Conservation (phyloP, 2,113 vertebrate genomes). For the Callaeas wilsoni region DNA sequence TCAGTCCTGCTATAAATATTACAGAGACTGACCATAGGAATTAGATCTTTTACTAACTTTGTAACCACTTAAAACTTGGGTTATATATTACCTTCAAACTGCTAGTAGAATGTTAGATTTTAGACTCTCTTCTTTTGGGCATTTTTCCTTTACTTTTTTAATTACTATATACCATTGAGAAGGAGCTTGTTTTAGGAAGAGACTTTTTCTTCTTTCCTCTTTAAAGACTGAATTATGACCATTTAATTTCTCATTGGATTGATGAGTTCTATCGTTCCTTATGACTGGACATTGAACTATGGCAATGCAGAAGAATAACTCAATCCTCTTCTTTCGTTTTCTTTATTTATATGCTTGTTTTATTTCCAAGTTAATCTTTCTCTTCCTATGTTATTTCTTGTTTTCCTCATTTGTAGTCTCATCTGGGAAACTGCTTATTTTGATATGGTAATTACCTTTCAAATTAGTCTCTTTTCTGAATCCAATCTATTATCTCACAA, state of each 20-base stretch:
- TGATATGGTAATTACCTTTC: background rate
- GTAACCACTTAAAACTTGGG: background rate
- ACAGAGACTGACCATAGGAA: background rate
- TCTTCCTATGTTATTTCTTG: background rate
- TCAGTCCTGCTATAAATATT: background rate
- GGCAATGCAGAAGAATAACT: background rate
- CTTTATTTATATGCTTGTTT: background rate
- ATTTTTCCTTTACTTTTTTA: background rate
- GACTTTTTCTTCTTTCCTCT: background rate
- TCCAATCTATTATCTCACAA: background rate
- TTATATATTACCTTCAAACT: background rate
- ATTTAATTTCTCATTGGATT: background rate
- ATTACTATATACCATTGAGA: background rate
- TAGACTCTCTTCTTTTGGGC: background rate
- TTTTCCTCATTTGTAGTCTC: background rate
- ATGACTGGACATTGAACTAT: background rate
- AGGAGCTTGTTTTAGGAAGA: background rate
- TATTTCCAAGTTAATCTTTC: background rate
- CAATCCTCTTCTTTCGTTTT: background rate
- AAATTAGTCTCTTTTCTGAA: background rate
- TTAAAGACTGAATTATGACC: background rate
- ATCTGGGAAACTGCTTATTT: background rate
- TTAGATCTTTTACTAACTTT: background rate
- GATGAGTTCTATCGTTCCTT: fast-evolving
- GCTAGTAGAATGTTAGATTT: background rate